These are phyloP conservation scores for Paracanthobrama guichenoti DNA, from an alignment of 2,113 vertebrate genomes.

Conservation along the genomic window DNA sequence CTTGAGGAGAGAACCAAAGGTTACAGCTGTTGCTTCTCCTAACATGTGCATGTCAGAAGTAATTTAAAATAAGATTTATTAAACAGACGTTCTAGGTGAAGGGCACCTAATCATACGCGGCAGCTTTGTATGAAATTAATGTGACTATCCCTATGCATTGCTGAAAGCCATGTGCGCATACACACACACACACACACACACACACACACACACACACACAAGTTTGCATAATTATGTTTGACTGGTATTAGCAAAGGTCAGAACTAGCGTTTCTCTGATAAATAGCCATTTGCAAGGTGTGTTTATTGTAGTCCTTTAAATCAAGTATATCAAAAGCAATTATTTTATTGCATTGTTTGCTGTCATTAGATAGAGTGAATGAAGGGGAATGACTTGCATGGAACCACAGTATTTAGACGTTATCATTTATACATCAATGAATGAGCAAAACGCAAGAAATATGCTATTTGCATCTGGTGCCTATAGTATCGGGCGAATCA, in stretches of 20 bases:
- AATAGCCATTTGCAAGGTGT: background rate
- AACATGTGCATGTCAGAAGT: constrained; percentile 35
- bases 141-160: constrained; percentile 4
- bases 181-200: background rate
- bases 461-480: constrained; percentile 40
- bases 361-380: background rate
- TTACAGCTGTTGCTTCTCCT: constrained; percentile 45
- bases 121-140: constrained; percentile 42
- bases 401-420: too few relatives aligned
- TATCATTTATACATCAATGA: background rate
- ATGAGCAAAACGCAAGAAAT: constrained; percentile 8
- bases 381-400: background rate
- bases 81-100: constrained; percentile 40
- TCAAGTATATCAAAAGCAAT: background rate
- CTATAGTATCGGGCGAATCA: constrained; percentile 37
- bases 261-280: constrained; percentile 12
- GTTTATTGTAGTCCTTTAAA: background rate
- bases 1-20: constrained; percentile 29
- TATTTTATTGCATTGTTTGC: background rate
- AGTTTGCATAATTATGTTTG: constrained; percentile 47
- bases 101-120: constrained; percentile 37
- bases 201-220: background rate
- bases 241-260: constrained; percentile 18
- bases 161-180: background rate
- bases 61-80: constrained; percentile 44